phyloP scores from a whole-genome alignment of 2,113 vertebrate species.

The Ammospiza nelsoni region DNA sequence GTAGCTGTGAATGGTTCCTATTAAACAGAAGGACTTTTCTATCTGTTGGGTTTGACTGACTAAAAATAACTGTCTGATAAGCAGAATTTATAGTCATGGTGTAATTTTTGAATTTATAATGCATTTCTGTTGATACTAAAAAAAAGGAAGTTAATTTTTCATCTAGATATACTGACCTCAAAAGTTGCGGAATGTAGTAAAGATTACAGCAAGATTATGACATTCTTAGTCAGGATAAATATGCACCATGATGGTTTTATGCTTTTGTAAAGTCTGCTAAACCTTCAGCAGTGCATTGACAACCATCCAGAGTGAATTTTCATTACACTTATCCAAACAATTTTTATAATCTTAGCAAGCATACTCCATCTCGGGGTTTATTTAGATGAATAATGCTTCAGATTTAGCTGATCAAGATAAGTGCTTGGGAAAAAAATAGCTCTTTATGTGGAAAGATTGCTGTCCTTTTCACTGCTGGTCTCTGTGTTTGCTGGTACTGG shows the following conservation, averaged over 20 bases:
- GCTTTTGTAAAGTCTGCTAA: neutral
- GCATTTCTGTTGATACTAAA: neutral
- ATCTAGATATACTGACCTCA: neutral
- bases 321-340: neutral
- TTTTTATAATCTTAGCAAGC: conserved; percentile 13
- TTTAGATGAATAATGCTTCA: conserved; percentile 25
- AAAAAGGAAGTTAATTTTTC: conserved; percentile 22
- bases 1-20: neutral
- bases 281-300: neutral
- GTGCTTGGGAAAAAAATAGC: neutral
- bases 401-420: conserved; percentile 18
- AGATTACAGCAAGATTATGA: conserved; percentile 5
- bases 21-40: neutral
- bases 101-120: neutral
- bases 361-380: neutral
- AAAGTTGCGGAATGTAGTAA: neutral
- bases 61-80: neutral
- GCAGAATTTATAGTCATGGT: neutral
- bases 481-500: neutral
- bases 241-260: neutral
- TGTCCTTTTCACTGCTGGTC: neutral
- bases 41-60: neutral
- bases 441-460: neutral
- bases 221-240: conserved; percentile 26
- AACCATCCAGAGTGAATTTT: conserved; percentile 8